Percentiles rank a stretch among this genome's conserved stretches.
Conservation (phyloP, 2,113 vertebrate genomes). For the Prochilodus magdalenae region DNA sequence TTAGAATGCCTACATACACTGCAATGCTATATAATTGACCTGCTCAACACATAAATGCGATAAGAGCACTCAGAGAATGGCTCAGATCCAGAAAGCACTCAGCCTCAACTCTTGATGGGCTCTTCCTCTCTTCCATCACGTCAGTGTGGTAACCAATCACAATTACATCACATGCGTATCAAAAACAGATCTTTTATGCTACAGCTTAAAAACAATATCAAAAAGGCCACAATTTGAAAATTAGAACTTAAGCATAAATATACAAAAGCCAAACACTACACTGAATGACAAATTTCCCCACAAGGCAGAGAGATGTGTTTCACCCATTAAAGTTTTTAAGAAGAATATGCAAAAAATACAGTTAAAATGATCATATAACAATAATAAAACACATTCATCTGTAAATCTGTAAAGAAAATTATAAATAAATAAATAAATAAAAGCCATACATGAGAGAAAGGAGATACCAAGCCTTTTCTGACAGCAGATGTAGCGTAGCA, state of each 20-base stretch:
- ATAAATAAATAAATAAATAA: no score
- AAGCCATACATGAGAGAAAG: slow-evolving; percentile 70
- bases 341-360: not conserved
- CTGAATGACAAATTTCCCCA: not conserved
- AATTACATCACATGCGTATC: slow-evolving; percentile 10
- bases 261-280: not conserved
- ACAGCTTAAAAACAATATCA: not conserved
- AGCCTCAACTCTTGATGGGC: slow-evolving; percentile 20
- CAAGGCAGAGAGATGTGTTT: no score
- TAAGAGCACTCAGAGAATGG: slow-evolving; percentile 51
- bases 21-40: not conserved
- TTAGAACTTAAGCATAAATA: not conserved
- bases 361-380: not conserved
- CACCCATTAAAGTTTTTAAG: no score
- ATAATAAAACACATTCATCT: not conserved
- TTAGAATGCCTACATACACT: not conserved
- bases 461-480: slow-evolving; percentile 69
- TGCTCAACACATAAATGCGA: slow-evolving; percentile 28
- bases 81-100: slow-evolving; percentile 40
- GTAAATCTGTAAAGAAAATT: no score
- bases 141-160: slow-evolving; percentile 18
- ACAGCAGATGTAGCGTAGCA: slow-evolving; percentile 79
- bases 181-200: not conserved
- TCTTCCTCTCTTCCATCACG: not conserved
- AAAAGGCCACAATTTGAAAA: not conserved